These are phyloP conservation scores for Todus mexicanus DNA, from an alignment of 2,797 vertebrate genomes.

Conservation along the genomic window DNA sequence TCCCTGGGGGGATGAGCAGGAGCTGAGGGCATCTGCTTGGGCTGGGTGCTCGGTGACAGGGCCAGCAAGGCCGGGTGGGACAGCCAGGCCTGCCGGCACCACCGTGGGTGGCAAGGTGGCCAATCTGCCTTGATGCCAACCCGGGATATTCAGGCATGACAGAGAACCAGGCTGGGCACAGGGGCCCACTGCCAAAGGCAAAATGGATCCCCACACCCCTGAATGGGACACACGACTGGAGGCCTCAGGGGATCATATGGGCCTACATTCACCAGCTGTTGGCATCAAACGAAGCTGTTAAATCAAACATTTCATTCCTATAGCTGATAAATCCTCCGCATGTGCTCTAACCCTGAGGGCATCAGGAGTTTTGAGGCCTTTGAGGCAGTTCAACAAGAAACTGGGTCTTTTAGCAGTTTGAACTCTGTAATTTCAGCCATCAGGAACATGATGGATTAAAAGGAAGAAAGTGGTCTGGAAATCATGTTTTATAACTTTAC, in stretches of 20 bases:
- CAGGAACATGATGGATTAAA: neutral
- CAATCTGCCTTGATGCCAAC: neutral
- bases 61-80: neutral
- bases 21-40: accelerated
- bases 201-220: neutral
- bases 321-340: neutral
- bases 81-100: accelerated
- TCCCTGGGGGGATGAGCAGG: neutral
- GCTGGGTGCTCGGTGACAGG: too few species aligned
- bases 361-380: neutral
- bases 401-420: neutral
- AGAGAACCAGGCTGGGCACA: too few species aligned
- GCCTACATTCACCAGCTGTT: neutral
- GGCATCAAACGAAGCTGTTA: neutral
- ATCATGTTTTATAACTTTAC: neutral
- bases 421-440: neutral
- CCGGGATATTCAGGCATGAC: neutral
- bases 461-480: neutral
- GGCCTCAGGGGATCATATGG: accelerated
- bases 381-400: neutral
- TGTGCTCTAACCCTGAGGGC: too few species aligned
- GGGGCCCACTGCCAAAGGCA: neutral
- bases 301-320: neutral
- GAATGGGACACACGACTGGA: neutral
- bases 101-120: neutral